Base-by-base conservation (phyloP, 2,888 invertebrate species). In the Eristalis arbustorum region DNA sequence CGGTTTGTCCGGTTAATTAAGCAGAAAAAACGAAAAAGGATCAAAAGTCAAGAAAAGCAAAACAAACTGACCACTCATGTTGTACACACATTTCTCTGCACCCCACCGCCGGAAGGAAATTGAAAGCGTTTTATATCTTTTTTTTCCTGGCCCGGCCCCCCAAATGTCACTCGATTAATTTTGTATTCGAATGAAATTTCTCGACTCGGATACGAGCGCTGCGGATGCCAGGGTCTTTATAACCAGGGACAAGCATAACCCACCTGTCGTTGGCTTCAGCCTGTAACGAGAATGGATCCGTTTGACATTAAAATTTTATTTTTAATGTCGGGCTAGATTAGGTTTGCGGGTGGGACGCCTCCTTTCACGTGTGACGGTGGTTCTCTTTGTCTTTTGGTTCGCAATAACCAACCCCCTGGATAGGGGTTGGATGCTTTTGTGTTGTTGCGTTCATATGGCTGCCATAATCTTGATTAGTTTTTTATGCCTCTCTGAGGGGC, bases 241-340 rank as follows among this genome's bases (percentile, higher is more conserved):
- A 6, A 8, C 8, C n/a, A n/a, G 5, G 18, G 6, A 18, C 14
- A 42, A 31, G 31, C 31, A 31, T 8, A 49, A 49, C 49, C 6
- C 49, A 49, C 49, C 49, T 49, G 49, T 18, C 49, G 49, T 49
- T 25, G 59, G 25, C 25, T 25, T 59, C 25, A 3, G 25, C 3
- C 14, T 25, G 23, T 14, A 28, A 23, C 23, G 25, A 25, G 28
- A 71, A 61, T 22, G 28, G 40, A 71, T 71, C 40, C 42, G n/a
- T 71, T 28, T 25, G 40, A 42, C 71, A 62, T 62, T 40, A 71
- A 61, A 71, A 62, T 71, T 61, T 62, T 14, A 71, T 40, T 62
- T 62, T 61, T 23, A 25, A 71, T n/a, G 18, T 22, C 28, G 28
- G 40, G n/a, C 40, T n/a, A 8, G 28, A 40, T 14, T 14, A 34